Conservation (phyloP, 2,888 invertebrate genomes). For the Capitulum mitella region DNA sequence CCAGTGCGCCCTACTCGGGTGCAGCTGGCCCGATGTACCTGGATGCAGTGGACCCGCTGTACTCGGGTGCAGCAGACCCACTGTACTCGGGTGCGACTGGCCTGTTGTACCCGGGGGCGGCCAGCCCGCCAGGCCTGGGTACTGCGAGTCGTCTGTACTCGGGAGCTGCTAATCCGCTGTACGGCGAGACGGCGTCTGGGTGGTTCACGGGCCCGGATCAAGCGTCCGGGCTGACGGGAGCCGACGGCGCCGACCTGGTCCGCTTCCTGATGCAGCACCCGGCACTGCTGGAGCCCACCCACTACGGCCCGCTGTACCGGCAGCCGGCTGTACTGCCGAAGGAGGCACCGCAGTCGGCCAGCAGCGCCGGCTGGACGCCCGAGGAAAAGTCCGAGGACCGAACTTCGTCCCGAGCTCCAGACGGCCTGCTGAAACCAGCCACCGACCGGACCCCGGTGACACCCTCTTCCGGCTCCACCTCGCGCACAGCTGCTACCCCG, state of each 20-base stretch:
- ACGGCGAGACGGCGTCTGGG: no score
- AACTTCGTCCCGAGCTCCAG: background rate
- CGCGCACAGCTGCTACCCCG: constrained; percentile 6
- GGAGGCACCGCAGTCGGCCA: background rate
- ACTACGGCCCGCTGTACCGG: background rate
- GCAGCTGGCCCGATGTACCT: background rate
- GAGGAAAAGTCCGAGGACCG: background rate
- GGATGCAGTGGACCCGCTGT: background rate
- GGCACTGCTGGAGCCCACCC: background rate
- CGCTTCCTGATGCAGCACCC: background rate
- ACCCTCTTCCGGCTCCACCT: background rate
- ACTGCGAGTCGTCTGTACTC: background rate
- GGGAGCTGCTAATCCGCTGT: background rate
- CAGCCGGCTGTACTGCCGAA: background rate
- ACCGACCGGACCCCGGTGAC: background rate
- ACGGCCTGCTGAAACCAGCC: background rate
- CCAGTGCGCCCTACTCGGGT: no score
- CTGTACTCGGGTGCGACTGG: background rate
- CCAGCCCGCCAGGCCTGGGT: background rate
- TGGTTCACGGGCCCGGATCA: background rate
- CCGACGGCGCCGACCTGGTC: background rate
- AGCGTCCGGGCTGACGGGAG: background rate
- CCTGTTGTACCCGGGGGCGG: background rate
- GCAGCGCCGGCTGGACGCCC: background rate
- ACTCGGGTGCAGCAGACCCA: background rate